Evolutionary conservation across 2,113 vertebrate genomes (phyloP), one percentile per base, ranked within the genome.

Genomic region (Speoplatyrhinus poulsoni): DNA sequence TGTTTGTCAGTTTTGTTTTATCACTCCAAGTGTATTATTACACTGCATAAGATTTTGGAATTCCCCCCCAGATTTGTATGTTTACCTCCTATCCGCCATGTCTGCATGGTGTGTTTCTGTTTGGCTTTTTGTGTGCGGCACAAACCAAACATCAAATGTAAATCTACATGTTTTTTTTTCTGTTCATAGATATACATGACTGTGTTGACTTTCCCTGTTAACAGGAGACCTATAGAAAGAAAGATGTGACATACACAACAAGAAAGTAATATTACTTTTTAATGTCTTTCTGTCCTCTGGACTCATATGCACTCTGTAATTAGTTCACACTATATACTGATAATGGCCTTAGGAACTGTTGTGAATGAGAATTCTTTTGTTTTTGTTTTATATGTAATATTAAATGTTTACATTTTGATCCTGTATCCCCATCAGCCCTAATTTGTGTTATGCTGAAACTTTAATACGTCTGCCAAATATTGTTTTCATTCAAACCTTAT

Each of bases 1-100:
- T 69, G 76, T 80, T 81, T 84, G 80, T 88, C 81, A 83, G 81
- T 79, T 86, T 75, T 73, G 74, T 70, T 78, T 82, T 73, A 83
- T 82, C 49, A 52, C 80, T 77, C 9, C 13, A 57, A 36, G 78
- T 80, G 80, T 85, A 73, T 90, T 88, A 86, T 87, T 86, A 84
- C 85, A 84, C 82, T 79, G 72, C 69, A 61, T 73, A 75, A 69
- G 77, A 70, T 54, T 3, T 19, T 81, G 84, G 85, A 85, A 86
- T 89, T 87, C 66, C 59, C 70, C 62, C 65, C 81, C 17, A 71
- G 70, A 78, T 81, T 62, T 75, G 67, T 79, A 67, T 79, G 50
- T 86, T 72, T 80, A 52, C 60, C 41, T 15, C 49, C 49, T 52
- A 11, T 12, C 49, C 9, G 2, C 13, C 53, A 62, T 62, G 32